These are phyloP conservation scores for Mobula birostris DNA, from an alignment of 2,113 vertebrate genomes.

Conservation along the genomic window DNA sequence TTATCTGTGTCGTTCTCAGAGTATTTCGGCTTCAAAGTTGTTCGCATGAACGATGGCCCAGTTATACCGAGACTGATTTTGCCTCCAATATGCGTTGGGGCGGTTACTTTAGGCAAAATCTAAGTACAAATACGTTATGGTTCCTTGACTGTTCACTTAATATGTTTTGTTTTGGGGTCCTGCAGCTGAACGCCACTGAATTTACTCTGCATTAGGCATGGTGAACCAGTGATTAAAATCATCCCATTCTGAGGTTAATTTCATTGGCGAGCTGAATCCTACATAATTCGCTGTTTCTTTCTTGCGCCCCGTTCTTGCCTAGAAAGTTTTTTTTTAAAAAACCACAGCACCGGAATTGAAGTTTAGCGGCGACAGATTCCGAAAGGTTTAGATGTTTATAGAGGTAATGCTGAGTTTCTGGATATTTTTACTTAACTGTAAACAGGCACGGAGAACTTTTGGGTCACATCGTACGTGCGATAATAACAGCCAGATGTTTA, in stretches of 20 bases:
- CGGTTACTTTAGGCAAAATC: too few species aligned
- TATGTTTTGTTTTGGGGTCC: neutral
- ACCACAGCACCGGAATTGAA: neutral
- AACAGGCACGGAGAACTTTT: conserved; percentile 34
- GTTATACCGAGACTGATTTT: neutral
- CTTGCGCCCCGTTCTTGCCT: neutral
- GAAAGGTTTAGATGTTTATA: conserved; percentile 26
- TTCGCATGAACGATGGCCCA: neutral
- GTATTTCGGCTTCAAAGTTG: neutral
- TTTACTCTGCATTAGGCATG: conserved; percentile 11
- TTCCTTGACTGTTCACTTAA: neutral
- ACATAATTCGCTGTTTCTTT: neutral
- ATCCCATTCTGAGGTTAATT: conserved; percentile 7
- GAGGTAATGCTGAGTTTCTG: conserved; percentile 13
- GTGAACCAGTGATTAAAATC: neutral
- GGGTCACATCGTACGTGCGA: conserved; percentile 24
- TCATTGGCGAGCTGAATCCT: neutral
- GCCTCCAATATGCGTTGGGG: neutral
- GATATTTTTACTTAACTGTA: conserved; percentile 27
- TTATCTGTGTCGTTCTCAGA: neutral
- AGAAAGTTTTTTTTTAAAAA: conserved; percentile 14
- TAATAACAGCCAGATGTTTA: conserved; percentile 34
- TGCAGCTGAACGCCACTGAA: neutral
- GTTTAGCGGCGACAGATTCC: neutral
- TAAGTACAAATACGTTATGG: neutral